Evolutionary conservation across 2,113 vertebrate species (phyloP), one percentile per base, ranked within the genome.

Genomic region (Cynopterus brachyotis): DNA sequence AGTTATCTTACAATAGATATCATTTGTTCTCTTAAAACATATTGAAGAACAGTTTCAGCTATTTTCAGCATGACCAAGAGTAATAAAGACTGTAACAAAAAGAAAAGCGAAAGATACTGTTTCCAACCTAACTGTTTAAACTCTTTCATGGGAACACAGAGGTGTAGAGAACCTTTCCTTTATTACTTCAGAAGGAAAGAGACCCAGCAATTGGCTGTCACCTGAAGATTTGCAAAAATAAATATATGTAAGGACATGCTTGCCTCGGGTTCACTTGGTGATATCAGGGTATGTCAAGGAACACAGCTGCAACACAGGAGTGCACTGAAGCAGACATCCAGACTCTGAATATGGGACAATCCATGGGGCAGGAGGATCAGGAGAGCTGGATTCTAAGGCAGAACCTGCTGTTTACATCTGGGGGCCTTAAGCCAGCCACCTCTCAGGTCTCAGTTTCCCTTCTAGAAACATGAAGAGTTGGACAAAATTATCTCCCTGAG

Each of bases 1-100:
- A 45, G 22, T 60, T 81, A 20, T 73, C 50, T 87, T 75, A 64
- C 3, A 88, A 40, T 9, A 91, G 40, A 35, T 72, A 84, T 6
- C 4, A 59, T 59, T 87, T 64, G 24, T 76, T 91, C 78, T 89
- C 32, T 57, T 75, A 91, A 86, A 76, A 64, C 22, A 75, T 35
- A 76, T 4, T 7, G 7, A 87, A 70, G 37, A 96, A 28, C 37
- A 40, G 12, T 86, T 81, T 79, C 67, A 92, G 59, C n/a, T 79
- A 40, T 79, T 96, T 78, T 87, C 45, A 64, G n/a, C 12, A 13
- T 85, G 50, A 95, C 45, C 6, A 2, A 59, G 81, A 88, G 19
- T 59, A 67, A 91, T 70, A 95, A 84, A 32, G 35, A 76, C 53
- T 72, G 15, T 9, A 70, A 92, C 47, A 96, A 95, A 95, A 59